Evolutionary conservation across 2,888 invertebrate genomes (phyloP).

Genomic region (Myopa tessellatipennis): DNA sequence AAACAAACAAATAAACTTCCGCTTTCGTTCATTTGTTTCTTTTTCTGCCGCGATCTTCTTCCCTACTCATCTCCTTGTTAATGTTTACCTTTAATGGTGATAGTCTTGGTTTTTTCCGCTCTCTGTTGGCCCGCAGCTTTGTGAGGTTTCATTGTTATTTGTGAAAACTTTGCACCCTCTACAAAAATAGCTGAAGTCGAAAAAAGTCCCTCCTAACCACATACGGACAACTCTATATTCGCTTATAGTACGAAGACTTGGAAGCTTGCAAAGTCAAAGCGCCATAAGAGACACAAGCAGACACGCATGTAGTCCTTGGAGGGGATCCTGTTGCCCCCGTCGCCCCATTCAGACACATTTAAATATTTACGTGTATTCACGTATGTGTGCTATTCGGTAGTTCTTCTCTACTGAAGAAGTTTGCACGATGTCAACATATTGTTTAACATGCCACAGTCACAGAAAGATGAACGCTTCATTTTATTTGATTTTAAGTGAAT

Average conservation of each 20-base stretch:
- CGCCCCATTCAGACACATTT: not conserved
- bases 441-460: conserved; percentile 14
- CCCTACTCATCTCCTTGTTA: not conserved
- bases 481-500: conserved; percentile 50
- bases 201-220: not conserved
- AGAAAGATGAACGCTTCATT: conserved; percentile 44
- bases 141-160: conserved; percentile 33
- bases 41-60: not conserved
- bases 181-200: not conserved
- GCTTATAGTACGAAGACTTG: conserved; percentile 6
- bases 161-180: conserved; percentile 11
- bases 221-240: not conserved
- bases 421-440: conserved; percentile 26
- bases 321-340: too few species aligned
- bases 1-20: not conserved
- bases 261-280: not conserved
- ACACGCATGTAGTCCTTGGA: conserved; percentile 6
- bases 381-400: not conserved
- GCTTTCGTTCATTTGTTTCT: not conserved
- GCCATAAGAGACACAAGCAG: not conserved
- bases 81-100: conserved; percentile 24
- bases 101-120: not conserved
- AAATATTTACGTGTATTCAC: conserved; percentile 34
- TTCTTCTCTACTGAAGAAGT: not conserved
- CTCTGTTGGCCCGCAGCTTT: not conserved